Percentiles rank a stretch among this genome's conserved stretches.
These are phyloP conservation scores for Spea bombifrons DNA, from an alignment of 2,113 vertebrate species.

Conservation along the genomic window DNA sequence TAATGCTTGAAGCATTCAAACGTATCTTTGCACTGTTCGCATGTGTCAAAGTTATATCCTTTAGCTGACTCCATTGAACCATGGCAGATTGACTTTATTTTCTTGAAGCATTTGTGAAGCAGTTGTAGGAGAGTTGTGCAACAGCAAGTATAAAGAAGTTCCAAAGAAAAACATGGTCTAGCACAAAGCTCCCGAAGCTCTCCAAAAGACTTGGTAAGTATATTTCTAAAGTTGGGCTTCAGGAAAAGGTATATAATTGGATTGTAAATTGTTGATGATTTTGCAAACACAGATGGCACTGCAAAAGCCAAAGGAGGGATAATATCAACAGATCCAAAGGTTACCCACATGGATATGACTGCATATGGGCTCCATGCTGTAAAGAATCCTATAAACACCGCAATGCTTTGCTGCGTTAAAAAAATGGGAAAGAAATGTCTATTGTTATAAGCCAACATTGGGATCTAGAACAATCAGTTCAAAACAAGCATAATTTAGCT, in stretches of 20 bases:
- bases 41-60: slow-evolving; percentile 30
- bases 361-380: slow-evolving; percentile 73
- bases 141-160: slow-evolving; percentile 28
- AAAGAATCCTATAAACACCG: slow-evolving; percentile 70
- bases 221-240: slow-evolving; percentile 63
- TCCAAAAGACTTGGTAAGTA: slow-evolving; percentile 56
- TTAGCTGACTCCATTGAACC: slow-evolving; percentile 32
- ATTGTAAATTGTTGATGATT: slow-evolving; percentile 74
- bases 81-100: slow-evolving; percentile 34
- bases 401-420: slow-evolving; percentile 64
- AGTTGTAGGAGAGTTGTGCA: slow-evolving; percentile 47
- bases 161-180: slow-evolving; percentile 51
- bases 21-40: slow-evolving; percentile 43
- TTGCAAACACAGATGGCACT: slow-evolving; percentile 71
- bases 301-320: slow-evolving; percentile 71
- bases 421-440: slow-evolving; percentile 12
- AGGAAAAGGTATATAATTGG: slow-evolving; percentile 66
- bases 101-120: slow-evolving; percentile 40
- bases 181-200: slow-evolving; percentile 53
- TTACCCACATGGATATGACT: slow-evolving; percentile 71
- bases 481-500: no score
- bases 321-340: slow-evolving; percentile 66
- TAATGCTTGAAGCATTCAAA: slow-evolving; percentile 53
- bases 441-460: no score
- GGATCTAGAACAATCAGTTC: no score